Percentiles rank a stretch among this genome's conserved stretches.
phyloP scores from a whole-genome alignment of 2,113 vertebrate species.

The Albula glossodonta region DNA sequence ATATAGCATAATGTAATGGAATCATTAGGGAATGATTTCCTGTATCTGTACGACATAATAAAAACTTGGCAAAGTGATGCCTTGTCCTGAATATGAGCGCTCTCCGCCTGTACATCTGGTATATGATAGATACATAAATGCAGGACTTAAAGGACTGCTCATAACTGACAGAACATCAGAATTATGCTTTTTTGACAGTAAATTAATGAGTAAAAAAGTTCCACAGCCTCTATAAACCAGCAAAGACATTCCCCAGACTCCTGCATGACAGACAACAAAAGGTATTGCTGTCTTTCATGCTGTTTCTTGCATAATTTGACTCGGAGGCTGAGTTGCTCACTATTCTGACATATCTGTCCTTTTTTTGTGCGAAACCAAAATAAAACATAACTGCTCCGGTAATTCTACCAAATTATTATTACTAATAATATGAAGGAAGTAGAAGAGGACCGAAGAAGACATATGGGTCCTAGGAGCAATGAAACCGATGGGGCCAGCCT shows the following conservation, averaged over 20 bases:
- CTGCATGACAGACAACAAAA: constrained; percentile 58
- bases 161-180: constrained; percentile 44
- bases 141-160: not conserved
- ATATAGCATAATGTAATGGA: not conserved
- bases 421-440: too few species aligned
- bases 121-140: not conserved
- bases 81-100: not conserved
- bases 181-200: constrained; percentile 41
- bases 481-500: too few species aligned
- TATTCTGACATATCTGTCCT: constrained; percentile 55
- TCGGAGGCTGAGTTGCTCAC: constrained; percentile 42
- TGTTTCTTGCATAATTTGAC: constrained; percentile 58
- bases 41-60: not conserved
- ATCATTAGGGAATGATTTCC: not conserved
- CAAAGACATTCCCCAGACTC: constrained; percentile 44
- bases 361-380: constrained; percentile 16
- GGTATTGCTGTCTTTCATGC: constrained; percentile 52
- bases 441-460: too few species aligned
- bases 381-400: too few species aligned
- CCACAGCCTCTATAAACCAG: constrained; percentile 43
- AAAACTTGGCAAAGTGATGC: not conserved
- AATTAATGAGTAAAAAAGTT: constrained; percentile 50
- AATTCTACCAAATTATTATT: too few species aligned
- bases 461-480: too few species aligned
- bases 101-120: not conserved